Evolutionary conservation across 2,797 vertebrate genomes (phyloP).

Genomic region (Aphelocoma californica): DNA sequence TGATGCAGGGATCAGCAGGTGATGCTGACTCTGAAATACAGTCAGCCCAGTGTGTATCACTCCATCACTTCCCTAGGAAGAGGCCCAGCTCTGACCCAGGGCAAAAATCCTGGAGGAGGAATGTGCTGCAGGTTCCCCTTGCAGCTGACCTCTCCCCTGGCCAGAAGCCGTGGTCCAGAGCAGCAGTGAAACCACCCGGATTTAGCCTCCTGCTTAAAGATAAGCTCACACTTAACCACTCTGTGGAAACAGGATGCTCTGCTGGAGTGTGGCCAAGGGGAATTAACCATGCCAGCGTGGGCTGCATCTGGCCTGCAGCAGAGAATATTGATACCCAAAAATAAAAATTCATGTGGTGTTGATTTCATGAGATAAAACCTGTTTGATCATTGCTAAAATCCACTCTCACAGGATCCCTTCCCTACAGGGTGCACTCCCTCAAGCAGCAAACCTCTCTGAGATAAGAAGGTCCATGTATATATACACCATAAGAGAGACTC

Average conservation of each 20-base stretch:
- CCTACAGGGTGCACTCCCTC: background rate
- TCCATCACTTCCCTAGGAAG: background rate
- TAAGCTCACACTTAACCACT: background rate
- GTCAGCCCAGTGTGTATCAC: background rate
- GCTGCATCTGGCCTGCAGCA: conserved; percentile 10
- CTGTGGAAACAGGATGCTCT: conserved; percentile 39
- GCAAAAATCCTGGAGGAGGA: background rate
- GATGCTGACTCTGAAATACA: background rate
- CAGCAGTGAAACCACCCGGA: background rate
- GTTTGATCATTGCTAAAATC: conserved; percentile 18
- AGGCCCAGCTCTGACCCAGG: background rate
- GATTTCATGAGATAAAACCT: conserved; percentile 41
- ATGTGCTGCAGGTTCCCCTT: background rate
- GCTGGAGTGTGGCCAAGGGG: conserved; percentile 19
- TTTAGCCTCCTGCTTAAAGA: background rate
- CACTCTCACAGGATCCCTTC: background rate
- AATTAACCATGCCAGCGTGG: conserved; percentile 20
- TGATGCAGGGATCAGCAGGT: background rate
- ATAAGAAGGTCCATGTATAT: conserved; percentile 1
- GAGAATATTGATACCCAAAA: background rate
- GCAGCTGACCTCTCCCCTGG: background rate
- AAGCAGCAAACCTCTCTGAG: conserved; percentile 17
- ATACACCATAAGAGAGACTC: background rate
- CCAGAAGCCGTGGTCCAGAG: background rate
- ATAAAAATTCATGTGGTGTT: background rate